A percentile compares a stretch with the other conserved stretches of the same genome.
phyloP scores from a whole-genome alignment of 2,113 vertebrate species.

The Saguinus midas region DNA sequence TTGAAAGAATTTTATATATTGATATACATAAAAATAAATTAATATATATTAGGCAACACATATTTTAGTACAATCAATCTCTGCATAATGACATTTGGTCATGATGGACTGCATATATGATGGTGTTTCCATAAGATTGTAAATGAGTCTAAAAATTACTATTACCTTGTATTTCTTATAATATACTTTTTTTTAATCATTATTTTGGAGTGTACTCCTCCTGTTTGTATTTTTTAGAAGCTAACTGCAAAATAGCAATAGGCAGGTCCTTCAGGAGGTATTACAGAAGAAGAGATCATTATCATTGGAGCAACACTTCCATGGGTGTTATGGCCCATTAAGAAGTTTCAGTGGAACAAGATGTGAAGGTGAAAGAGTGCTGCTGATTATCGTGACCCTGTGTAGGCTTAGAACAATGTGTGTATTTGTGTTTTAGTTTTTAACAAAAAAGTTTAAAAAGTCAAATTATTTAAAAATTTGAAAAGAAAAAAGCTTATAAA shows the following conservation, averaged over 20 bases:
- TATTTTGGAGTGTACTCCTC: background rate
- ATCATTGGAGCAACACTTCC: background rate
- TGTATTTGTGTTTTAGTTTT: background rate
- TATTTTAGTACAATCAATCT: background rate
- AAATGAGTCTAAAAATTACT: background rate
- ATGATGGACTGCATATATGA: too few species aligned
- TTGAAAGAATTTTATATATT: background rate
- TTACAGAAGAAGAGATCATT: background rate
- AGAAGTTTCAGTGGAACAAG: background rate
- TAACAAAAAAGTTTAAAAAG: background rate
- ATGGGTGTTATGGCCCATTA: background rate
- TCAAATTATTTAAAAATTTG: background rate
- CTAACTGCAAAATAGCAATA: background rate
- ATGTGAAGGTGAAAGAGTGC: background rate
- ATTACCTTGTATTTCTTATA: background rate
- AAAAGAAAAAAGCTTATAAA: background rate
- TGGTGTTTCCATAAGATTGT: too few species aligned
- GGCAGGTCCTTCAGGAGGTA: background rate
- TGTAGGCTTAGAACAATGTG: background rate
- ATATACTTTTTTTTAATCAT: background rate
- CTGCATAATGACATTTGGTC: background rate
- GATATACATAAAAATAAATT: background rate
- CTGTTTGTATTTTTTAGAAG: background rate
- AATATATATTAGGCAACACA: background rate
- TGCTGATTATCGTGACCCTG: background rate